Conservation (phyloP, 1,140 invertebrate species). For the Orius laevigatus region DNA sequence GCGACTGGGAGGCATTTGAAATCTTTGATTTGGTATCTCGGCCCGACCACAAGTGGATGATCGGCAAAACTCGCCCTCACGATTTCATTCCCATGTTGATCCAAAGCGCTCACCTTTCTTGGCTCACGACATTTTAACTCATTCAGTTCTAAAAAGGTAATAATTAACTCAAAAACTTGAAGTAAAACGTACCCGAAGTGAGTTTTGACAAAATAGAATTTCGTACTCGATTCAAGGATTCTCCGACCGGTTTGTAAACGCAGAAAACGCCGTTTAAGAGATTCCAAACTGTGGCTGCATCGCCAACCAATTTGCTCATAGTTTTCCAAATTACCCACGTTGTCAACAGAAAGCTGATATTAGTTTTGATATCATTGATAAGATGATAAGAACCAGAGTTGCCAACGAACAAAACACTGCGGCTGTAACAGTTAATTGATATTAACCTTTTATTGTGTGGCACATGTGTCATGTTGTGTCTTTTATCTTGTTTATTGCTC, state of each 20-base stretch:
- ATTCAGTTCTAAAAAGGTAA: slow-evolving; percentile 37
- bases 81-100: slow-evolving; percentile 33
- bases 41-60: slow-evolving; percentile 52
- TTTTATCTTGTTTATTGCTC: too few species aligned
- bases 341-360: too few species aligned
- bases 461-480: too few species aligned
- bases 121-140: slow-evolving; percentile 41
- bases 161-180: not conserved
- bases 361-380: too few species aligned
- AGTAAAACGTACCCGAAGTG: slow-evolving; percentile 40
- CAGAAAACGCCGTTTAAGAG: slow-evolving; percentile 60
- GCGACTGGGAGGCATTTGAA: slow-evolving; percentile 39
- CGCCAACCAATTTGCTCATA: slow-evolving; percentile 17
- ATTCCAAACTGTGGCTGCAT: slow-evolving; percentile 36
- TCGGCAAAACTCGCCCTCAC: slow-evolving; percentile 47
- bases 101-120: slow-evolving; percentile 38
- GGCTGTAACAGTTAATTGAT: too few species aligned
- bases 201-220: slow-evolving; percentile 42
- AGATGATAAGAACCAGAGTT: too few species aligned
- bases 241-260: slow-evolving; percentile 59
- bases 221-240: slow-evolving; percentile 33
- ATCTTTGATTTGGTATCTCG: slow-evolving; percentile 48
- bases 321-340: too few species aligned
- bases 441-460: too few species aligned
- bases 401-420: too few species aligned